Evolutionary conservation across 2,797 vertebrate genomes (phyloP).

Genomic region (Bovichtus variegatus): DNA sequence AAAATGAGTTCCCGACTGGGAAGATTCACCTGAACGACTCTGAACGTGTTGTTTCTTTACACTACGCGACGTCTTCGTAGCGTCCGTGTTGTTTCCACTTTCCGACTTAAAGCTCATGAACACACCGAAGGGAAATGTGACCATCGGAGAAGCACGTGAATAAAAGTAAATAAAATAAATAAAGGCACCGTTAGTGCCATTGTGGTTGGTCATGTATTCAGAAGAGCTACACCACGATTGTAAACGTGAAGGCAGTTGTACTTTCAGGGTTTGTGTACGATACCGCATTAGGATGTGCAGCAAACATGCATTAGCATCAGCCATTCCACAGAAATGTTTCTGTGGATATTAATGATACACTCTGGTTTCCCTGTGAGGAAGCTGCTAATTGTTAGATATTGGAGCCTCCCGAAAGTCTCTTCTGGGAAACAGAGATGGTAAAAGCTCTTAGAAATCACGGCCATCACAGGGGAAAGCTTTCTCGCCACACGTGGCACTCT

Average conservation of each 20-base stretch:
- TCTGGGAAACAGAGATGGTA: slow-evolving; percentile 71
- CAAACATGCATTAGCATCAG: slow-evolving; percentile 32
- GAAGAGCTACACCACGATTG: background rate
- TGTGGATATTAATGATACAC: slow-evolving; percentile 65
- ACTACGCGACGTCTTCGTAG: too few species aligned
- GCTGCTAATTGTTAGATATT: slow-evolving; percentile 71
- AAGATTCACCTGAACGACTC: too few species aligned
- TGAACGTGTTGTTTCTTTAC: too few species aligned
- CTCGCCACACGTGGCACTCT: slow-evolving; percentile 38
- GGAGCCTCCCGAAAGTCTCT: slow-evolving; percentile 59
- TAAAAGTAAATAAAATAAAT: too few species aligned
- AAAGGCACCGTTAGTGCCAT: too few species aligned
- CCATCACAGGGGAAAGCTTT: slow-evolving; percentile 60
- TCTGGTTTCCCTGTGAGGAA: slow-evolving; percentile 47
- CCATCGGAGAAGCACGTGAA: too few species aligned
- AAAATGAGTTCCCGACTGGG: too few species aligned
- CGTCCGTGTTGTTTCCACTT: too few species aligned
- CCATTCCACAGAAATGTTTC: slow-evolving; percentile 44
- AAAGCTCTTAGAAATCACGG: slow-evolving; percentile 74
- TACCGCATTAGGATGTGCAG: background rate
- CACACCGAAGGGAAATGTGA: too few species aligned
- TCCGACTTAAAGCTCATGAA: too few species aligned
- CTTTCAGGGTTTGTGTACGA: background rate
- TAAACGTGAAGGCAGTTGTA: slow-evolving; percentile 13
- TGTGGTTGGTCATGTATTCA: background rate